These are phyloP conservation scores for Chloropsis hardwickii DNA, from an alignment of 2,113 vertebrate species.

Conservation along the genomic window DNA sequence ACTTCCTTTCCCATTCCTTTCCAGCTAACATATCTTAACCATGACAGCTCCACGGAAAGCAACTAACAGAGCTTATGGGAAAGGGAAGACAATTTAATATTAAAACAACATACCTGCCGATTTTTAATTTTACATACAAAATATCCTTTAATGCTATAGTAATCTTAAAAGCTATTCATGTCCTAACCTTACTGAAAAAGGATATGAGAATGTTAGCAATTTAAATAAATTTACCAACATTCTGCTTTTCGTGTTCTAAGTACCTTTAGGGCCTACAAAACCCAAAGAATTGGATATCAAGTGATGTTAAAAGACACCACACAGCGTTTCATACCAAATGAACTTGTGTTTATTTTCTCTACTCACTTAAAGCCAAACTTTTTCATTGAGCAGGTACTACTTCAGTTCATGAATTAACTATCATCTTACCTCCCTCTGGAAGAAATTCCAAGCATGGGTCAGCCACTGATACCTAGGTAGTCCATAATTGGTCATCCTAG, in stretches of 20 bases:
- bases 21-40: not conserved
- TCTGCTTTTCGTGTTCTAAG: not conserved
- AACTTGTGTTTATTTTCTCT: not conserved
- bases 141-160: not conserved
- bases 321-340: not conserved
- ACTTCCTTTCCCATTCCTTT: not conserved
- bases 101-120: not conserved
- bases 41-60: not conserved
- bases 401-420: not conserved
- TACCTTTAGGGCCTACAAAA: not conserved
- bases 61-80: not conserved
- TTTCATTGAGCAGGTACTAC: not conserved
- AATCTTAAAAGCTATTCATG: not conserved
- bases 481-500: conserved; percentile 91
- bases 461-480: conserved; percentile 92
- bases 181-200: not conserved
- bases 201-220: not conserved
- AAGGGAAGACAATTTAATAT: not conserved
- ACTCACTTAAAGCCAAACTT: not conserved
- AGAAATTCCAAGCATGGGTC: conserved; percentile 96
- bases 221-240: not conserved
- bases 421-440: conserved; percentile 91
- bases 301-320: not conserved
- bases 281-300: not conserved
- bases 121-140: not conserved